These are phyloP conservation scores for Drosophila parabipectinata DNA, from an alignment of 1,140 invertebrate species.

Conservation along the genomic window DNA sequence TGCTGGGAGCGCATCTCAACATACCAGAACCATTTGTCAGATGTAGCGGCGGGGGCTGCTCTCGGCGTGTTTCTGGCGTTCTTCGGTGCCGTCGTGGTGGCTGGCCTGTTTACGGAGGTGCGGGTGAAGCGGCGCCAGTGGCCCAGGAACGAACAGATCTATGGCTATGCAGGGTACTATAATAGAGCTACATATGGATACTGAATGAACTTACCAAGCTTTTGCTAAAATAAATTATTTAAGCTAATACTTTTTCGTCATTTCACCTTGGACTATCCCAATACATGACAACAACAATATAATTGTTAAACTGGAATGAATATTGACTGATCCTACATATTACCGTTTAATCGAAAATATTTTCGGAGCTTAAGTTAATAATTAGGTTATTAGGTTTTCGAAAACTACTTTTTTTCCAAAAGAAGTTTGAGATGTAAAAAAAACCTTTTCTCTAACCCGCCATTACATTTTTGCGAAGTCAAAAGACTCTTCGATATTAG, in stretches of 20 bases:
- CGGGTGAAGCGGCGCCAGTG: slow-evolving; percentile 66
- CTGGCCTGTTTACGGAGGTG: slow-evolving; percentile 55
- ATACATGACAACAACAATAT: too few relatives aligned
- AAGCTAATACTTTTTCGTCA: neutral
- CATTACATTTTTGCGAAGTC: too few relatives aligned
- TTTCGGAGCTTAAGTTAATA: too few relatives aligned
- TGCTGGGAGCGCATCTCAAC: slow-evolving; percentile 63
- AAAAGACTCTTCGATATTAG: too few relatives aligned
- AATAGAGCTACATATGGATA: slow-evolving; percentile 68
- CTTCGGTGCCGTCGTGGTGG: slow-evolving; percentile 56
- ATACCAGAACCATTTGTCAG: slow-evolving; percentile 65
- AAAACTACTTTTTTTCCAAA: too few relatives aligned
- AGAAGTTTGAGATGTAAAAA: too few relatives aligned
- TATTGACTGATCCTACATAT: too few relatives aligned
- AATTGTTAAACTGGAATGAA: too few relatives aligned
- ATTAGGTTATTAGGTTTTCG: too few relatives aligned
- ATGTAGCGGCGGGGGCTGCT: slow-evolving; percentile 54
- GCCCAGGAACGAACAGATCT: slow-evolving; percentile 72
- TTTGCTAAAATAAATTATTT: neutral
- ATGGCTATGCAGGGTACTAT: slow-evolving; percentile 72
- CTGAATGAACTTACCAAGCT: slow-evolving; percentile 2
- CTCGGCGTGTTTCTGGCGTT: slow-evolving; percentile 49
- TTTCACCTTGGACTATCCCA: neutral
- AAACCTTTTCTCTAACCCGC: too few relatives aligned
- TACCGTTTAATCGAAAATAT: too few relatives aligned